These are phyloP conservation scores for Gordius sp. DNA, from an alignment of 2,888 invertebrate species.

Conservation along the genomic window DNA sequence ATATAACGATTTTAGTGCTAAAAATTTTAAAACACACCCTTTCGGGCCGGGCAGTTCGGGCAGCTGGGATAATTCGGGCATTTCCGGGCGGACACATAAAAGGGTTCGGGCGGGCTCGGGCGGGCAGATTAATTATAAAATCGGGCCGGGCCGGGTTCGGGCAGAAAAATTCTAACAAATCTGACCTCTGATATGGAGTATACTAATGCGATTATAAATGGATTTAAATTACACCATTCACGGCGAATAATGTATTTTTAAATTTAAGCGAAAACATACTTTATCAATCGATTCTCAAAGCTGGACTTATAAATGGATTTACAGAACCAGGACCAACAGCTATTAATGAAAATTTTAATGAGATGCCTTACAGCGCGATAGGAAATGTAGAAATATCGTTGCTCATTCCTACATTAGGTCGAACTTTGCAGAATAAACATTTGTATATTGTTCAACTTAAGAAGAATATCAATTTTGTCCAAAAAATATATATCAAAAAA, in stretches of 20 bases:
- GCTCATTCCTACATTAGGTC: background rate
- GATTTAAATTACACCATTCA: no score
- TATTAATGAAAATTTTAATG: background rate
- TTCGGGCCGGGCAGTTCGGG: no score
- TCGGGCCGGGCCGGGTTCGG: no score
- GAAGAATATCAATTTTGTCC: background rate
- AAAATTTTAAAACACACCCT: no score
- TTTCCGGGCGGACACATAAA: no score
- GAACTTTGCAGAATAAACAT: background rate
- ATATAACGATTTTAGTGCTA: no score
- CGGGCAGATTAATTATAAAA: no score
- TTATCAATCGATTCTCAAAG: background rate
- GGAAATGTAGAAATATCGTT: background rate
- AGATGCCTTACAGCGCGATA: background rate
- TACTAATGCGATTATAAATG: no score
- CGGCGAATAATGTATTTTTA: background rate
- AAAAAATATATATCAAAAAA: background rate
- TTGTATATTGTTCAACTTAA: background rate
- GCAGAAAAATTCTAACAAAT: no score
- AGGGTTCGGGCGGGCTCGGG: no score
- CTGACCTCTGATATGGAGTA: no score
- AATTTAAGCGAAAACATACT: background rate
- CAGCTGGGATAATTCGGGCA: no score
- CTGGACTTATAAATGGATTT: conserved; percentile 4
- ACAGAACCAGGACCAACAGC: background rate